Base-by-base conservation (phyloP, 2,797 vertebrate genomes). In the Liasis olivaceus region DNA sequence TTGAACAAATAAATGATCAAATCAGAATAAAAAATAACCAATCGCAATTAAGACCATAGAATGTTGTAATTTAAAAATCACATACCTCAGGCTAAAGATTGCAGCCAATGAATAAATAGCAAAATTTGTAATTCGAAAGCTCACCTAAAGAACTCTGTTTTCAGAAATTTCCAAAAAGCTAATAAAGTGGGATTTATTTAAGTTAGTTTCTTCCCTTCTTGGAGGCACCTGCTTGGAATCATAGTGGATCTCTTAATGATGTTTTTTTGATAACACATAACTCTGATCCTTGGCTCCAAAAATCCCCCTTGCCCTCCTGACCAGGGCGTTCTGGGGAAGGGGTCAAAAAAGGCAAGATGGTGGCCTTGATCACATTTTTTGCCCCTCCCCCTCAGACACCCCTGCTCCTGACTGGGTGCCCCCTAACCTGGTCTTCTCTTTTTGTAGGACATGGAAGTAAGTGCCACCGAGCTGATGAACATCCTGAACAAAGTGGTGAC, bases 401-500 rank as follows among this genome's bases (percentile, higher is more conserved):
- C 56, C 85, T n/a, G 51, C 51, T 58, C 56, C 85, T 87, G 17
- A 13, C 17, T 26, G 2, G 66, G 24, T 28, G 26, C 66, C 26
- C 66, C 66, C 66, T n/a, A 22, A 22, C 58, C 1, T 31, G 11
- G 36, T 7, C 87, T 51, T 8, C 47, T 36, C 24, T 51, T 54
- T 64, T 11, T 1, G 1, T 94, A 99, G 99, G 99, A 99, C 96
- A 98, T 99, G 99, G 99, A 99, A 93, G 98, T 99, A 91, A 99
- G 98, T 5, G 98, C 99, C 15, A 94, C 69, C 0, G 98, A 99
- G 95, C 97, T 99, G 94, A 98, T 97, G 98, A 93, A 97, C 94
- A 99, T 99, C 95, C 98, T 99, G 91, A 99, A 99, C 97, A 98
- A 97, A 94, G 95, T 99, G 58, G 89, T 99, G 0, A 81, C 95